Base-by-base conservation (phyloP, 2,797 vertebrate species). In the Tolypeutes matacus region DNA sequence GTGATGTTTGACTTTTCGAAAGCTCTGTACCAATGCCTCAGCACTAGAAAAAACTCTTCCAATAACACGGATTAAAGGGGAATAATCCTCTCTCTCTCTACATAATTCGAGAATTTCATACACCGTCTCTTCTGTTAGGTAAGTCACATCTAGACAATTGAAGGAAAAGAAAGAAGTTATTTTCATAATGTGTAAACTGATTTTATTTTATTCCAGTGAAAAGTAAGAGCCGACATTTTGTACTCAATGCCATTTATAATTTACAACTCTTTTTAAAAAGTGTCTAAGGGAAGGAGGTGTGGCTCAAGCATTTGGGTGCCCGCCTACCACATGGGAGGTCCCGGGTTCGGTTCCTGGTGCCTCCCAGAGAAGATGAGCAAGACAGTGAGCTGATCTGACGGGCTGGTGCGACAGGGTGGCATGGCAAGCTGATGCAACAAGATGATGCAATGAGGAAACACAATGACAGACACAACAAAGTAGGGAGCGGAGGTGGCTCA, bases 1-100 rank as follows among this genome's bases (percentile, higher is more conserved):
- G 77, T 98, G 98, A 69, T 98, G 98, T 77, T 99, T 99, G 69
- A 98, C 98, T 97, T 99, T 99, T 94, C 99, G 98, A 97, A 99
- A 99, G 98, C 99, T 99, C 97, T 99, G 99, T 49, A 99, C 99
- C 97, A 99, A 97, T 51, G 99, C 98, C 12, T 99, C 99, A 0
- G 99, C 98, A n/a, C 98, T 99, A 81, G 99, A 99, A 98, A 99
- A 99, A 51, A 99, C 98, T 97, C 99, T 98, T 86, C 99, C 99
- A 15, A 99, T 99, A 94, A 99, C 98, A 2, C 99, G 99, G 92
- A 99, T 99, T 78, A 99, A 98, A 87, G 99, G 98, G 6, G 99
- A 99, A 98, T 99, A 99, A 98, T 99, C 99, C n/a, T 99, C 99
- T 72, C 98, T 98, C 97, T 99, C 99, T 97, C 99, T 98, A 87